A percentile compares a stretch with the other conserved stretches of the same genome.
Evolutionary conservation across 2,888 invertebrate genomes (phyloP).

Genomic region (Dendrolimus houi): DNA sequence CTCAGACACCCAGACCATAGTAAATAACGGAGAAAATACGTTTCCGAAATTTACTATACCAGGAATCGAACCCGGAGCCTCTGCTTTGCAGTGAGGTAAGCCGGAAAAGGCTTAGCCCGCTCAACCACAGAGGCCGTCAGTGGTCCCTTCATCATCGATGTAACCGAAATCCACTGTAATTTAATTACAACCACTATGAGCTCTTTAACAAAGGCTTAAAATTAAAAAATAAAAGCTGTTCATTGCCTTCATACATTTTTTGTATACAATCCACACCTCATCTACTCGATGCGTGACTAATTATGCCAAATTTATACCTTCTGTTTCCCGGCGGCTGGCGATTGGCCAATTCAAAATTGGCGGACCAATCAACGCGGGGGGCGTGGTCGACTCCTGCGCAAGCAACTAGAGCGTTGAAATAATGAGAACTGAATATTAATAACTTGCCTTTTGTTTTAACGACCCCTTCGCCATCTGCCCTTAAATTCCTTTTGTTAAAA

Average conservation of each 20-base stretch:
- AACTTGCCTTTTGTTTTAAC: not conserved
- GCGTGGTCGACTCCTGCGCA: slow-evolving; percentile 65
- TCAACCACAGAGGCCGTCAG: no score
- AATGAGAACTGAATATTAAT: slow-evolving; percentile 45
- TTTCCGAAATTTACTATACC: no score
- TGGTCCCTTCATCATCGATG: no score
- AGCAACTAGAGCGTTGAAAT: slow-evolving; percentile 23
- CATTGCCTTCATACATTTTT: not conserved
- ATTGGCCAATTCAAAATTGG: slow-evolving; percentile 59
- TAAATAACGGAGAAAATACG: no score
- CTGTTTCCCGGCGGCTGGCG: slow-evolving; percentile 35
- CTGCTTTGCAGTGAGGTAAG: no score
- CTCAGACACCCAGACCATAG: no score
- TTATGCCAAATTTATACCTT: slow-evolving; percentile 70
- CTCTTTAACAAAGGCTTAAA: no score
- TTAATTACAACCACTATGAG: no score
- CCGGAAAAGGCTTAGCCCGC: no score
- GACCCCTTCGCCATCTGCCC: not conserved
- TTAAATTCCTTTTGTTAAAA: not conserved
- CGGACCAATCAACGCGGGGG: slow-evolving; percentile 56
- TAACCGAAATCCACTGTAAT: no score
- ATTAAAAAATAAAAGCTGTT: no score
- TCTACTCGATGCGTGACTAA: slow-evolving; percentile 57
- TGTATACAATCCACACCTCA: slow-evolving; percentile 5
- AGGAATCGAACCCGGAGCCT: no score